These are phyloP conservation scores for Stenopsyche tienmushanensis DNA, from an alignment of 1,140 invertebrate genomes.

Conservation along the genomic window DNA sequence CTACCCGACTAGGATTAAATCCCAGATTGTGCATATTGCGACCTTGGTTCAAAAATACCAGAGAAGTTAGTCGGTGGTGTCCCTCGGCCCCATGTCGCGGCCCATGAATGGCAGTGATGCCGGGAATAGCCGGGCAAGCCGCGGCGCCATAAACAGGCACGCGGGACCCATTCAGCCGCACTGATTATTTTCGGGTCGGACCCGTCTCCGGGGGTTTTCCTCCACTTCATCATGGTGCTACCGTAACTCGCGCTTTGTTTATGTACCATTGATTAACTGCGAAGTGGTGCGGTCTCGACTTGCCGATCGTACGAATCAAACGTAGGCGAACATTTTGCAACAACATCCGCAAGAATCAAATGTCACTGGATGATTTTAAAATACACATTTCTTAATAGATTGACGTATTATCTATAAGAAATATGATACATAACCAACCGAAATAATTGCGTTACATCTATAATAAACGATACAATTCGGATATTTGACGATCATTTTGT, in stretches of 20 bases:
- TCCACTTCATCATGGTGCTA: not conserved
- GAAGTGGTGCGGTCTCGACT: not conserved
- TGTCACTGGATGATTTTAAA: no score
- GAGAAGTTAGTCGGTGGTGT: not conserved
- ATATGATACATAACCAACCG: no score
- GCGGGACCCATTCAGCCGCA: constrained; percentile 6
- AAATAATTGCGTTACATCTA: no score
- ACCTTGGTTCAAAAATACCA: constrained; percentile 20
- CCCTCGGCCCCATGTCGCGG: constrained; percentile 16
- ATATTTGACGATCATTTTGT: no score
- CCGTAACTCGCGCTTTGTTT: not conserved
- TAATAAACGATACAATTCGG: no score
- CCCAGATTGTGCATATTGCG: not conserved
- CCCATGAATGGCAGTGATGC: constrained; percentile 27
- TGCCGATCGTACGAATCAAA: no score
- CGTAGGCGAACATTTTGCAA: no score
- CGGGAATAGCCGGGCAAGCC: constrained; percentile 9
- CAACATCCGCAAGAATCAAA: no score
- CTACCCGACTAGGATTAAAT: no score
- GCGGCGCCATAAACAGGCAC: constrained; percentile 25
- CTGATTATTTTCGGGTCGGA: constrained; percentile 10
- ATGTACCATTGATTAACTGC: not conserved
- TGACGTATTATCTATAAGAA: no score
- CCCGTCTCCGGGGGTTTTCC: constrained; percentile 5
- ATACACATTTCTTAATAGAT: no score